Evolutionary conservation across 1,140 invertebrate species (phyloP).

Genomic region (Dermatophagoides farinae): DNA sequence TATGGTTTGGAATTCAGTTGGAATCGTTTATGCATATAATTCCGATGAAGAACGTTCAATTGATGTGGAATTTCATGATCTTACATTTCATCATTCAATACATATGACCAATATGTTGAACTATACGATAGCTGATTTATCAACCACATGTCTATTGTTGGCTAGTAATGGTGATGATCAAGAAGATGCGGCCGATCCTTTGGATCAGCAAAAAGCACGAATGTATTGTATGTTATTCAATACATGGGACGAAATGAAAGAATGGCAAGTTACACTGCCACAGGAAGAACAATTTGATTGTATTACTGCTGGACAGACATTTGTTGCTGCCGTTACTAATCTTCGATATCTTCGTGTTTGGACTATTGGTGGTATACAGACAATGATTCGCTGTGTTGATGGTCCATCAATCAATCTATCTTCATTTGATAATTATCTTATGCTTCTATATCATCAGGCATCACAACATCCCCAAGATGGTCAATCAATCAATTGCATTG

Average conservation of each 20-base stretch:
- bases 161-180: conserved; percentile 38
- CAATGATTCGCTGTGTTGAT: conserved; percentile 46
- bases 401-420: conserved; percentile 47
- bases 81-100: conserved; percentile 64
- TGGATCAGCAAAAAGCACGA: conserved; percentile 31
- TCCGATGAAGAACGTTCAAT: conserved; percentile 50
- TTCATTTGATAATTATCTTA: conserved; percentile 42
- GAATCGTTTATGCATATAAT: conserved; percentile 42
- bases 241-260: conserved; percentile 56
- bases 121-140: conserved; percentile 62
- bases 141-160: conserved; percentile 49
- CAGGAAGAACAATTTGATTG: conserved; percentile 45
- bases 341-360: conserved; percentile 53
- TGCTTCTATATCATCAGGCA: conserved; percentile 53
- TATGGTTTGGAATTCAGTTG: conserved; percentile 66
- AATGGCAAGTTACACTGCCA: conserved; percentile 58
- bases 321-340: conserved; percentile 50
- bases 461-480: conserved; percentile 15
- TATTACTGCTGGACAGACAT: conserved; percentile 1
- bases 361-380: conserved; percentile 60
- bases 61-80: conserved; percentile 86
- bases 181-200: conserved; percentile 21
- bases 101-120: conserved; percentile 58
- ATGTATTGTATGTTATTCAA: conserved; percentile 49
- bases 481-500: conserved; percentile 6